Conservation (phyloP, 2,888 invertebrate genomes). For the Tachina lurida region DNA sequence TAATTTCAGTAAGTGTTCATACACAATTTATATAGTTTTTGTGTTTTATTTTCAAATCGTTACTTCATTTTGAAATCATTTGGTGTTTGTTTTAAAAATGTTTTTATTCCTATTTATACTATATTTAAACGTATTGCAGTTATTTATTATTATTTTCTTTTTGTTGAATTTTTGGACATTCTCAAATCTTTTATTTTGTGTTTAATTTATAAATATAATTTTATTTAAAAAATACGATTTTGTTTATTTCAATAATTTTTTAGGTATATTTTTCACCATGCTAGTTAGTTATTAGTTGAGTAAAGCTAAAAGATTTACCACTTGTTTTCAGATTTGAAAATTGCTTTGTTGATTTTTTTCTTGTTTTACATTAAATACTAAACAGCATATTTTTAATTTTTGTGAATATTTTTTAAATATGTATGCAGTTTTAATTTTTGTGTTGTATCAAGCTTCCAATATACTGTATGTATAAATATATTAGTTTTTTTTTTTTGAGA, state of each 20-base stretch:
- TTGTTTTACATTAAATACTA: slow-evolving; percentile 56
- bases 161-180: slow-evolving; percentile 47
- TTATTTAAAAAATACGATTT: slow-evolving; percentile 64
- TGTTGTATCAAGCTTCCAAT: slow-evolving; percentile 70
- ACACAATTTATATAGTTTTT: slow-evolving; percentile 34
- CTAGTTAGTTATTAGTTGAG: slow-evolving; percentile 46
- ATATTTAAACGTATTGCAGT: slow-evolving; percentile 42
- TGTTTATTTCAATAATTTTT: slow-evolving; percentile 29
- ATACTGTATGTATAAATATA: slow-evolving; percentile 42
- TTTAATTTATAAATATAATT: slow-evolving; percentile 50
- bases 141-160: slow-evolving; percentile 13
- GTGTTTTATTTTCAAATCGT: slow-evolving; percentile 67
- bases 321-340: slow-evolving; percentile 57
- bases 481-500: slow-evolving; percentile 48
- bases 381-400: slow-evolving; percentile 46
- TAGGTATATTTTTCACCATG: slow-evolving; percentile 34
- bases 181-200: slow-evolving; percentile 26
- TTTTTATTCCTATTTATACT: slow-evolving; percentile 59
- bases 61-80: slow-evolving; percentile 67
- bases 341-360: slow-evolving; percentile 42
- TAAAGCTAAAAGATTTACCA: slow-evolving; percentile 64
- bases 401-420: slow-evolving; percentile 32
- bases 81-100: slow-evolving; percentile 68
- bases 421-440: slow-evolving; percentile 69
- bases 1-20: neutral